Base-by-base conservation (phyloP, 1,140 invertebrate genomes). In the Calycopis cecrops region DNA sequence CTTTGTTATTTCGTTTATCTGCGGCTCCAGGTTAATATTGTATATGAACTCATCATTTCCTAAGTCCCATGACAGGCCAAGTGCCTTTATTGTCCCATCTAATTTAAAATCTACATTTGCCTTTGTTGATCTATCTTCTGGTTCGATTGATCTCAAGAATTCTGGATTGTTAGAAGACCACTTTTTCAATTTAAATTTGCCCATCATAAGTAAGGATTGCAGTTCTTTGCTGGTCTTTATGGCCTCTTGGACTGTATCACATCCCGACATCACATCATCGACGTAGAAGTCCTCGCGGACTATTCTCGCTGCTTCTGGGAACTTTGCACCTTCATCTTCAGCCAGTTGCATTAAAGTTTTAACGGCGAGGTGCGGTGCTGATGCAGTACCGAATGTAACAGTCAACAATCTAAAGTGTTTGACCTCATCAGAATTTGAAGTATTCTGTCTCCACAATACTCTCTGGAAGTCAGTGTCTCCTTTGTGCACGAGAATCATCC, bases 371-470 rank as follows among this genome's bases (percentile, higher is more conserved):
- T 57, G 62, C 0, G 57, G 56, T 16, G 59, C 63, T 10, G 59
- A 48, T 4, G 63, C 54, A 11, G 63, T 65, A 11, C 59, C 59
- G 33, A 65, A 65, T 3, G 63, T 65, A 14, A 65, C 56, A 6
- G 55, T 37, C 0, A 44, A 9, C 10, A 65, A 21, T 48, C 55
- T 35, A 1, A 42, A 55, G 52, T 62, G 54, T 49, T 52, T 21
- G 6, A 57, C 35, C 47, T 52, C 16, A 49, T 55, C 47, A 21
- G 52, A 35, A 54, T 35, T 35, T 28, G 38, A 14, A 14, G 11
- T 3, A 9, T 48, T 50, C 6, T 50, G 35, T 58, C 48, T 53
- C 57, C 57, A 63, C 9, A 59, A 11, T 55, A 57, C 55, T n/a
- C 56, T 47, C 35, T 65, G 63, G 51, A 48, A 63, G 51, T 62